A percentile compares a stretch with the other conserved stretches of the same genome.
Conservation (phyloP, 2,888 invertebrate genomes). For the Synanthedon andrenaeformis region DNA sequence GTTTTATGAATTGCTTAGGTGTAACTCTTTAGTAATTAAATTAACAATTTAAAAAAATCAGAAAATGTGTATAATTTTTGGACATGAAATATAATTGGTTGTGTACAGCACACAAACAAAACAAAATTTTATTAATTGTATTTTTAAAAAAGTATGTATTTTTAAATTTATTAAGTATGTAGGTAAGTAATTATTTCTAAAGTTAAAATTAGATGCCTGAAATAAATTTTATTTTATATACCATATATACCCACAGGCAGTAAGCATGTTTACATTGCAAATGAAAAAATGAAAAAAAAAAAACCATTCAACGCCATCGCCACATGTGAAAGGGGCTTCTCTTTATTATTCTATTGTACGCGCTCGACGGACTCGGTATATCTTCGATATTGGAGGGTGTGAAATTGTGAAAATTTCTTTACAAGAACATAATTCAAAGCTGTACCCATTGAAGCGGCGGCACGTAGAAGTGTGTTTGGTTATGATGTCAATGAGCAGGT, state of each 20-base stretch:
- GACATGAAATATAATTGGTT: too few species aligned
- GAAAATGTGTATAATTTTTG: background rate
- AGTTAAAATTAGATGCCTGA: too few species aligned
- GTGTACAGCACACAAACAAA: too few species aligned
- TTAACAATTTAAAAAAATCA: background rate
- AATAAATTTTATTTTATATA: too few species aligned
- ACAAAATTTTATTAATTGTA: too few species aligned
- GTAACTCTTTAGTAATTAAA: background rate
- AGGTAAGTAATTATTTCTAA: too few species aligned
- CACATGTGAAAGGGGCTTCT: constrained; percentile 6
- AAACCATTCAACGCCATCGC: constrained; percentile 10
- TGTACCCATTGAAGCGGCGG: background rate
- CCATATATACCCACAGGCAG: too few species aligned
- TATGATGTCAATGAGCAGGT: background rate
- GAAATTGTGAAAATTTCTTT: constrained; percentile 7
- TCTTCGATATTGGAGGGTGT: constrained; percentile 5
- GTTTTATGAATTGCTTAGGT: background rate
- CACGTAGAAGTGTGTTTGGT: background rate
- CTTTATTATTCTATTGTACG: constrained; percentile 16
- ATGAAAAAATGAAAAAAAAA: constrained; percentile 10
- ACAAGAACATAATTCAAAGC: constrained; percentile 6
- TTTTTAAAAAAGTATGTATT: too few species aligned
- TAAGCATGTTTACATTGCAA: background rate
- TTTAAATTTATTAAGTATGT: too few species aligned
- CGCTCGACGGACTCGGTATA: constrained; percentile 5